Percentiles rank a stretch among this genome's conserved stretches.
Evolutionary conservation across 2,888 invertebrate genomes (phyloP).

Genomic region (Polietes domitor): DNA sequence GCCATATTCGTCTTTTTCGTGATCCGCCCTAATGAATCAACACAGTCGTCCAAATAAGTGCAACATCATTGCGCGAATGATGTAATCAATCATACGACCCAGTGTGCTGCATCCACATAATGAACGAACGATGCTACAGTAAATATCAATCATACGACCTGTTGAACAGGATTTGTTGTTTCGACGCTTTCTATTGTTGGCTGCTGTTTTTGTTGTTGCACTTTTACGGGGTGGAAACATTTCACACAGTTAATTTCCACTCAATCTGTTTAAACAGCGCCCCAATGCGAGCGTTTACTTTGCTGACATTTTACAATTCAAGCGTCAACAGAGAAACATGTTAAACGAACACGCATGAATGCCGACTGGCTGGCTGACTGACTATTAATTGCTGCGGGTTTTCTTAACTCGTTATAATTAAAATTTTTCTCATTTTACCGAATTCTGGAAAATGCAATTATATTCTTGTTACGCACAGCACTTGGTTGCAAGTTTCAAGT

Average conservation of each 20-base stretch:
- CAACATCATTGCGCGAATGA: neutral
- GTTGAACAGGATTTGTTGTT: constrained; percentile 1
- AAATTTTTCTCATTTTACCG: neutral
- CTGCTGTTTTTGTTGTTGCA: too few species aligned
- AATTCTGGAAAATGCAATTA: neutral
- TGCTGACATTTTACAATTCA: too few species aligned
- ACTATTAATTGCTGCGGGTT: neutral
- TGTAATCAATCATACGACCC: neutral
- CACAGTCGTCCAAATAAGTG: neutral
- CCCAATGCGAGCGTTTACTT: too few species aligned
- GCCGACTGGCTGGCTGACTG: neutral
- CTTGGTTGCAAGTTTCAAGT: neutral
- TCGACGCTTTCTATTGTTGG: too few species aligned
- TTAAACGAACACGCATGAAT: neutral
- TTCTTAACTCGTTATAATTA: neutral
- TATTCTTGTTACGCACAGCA: neutral
- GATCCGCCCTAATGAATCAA: neutral
- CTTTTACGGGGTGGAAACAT: too few species aligned
- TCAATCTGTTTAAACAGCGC: too few species aligned
- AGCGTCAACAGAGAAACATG: too few species aligned
- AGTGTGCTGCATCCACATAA: neutral
- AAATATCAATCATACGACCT: constrained; percentile 48
- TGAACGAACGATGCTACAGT: constrained; percentile 8
- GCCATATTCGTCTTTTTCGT: too few species aligned
- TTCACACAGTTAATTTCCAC: too few species aligned